phyloP scores from a whole-genome alignment of 2,113 vertebrate genomes.

The Catagonus wagneri region DNA sequence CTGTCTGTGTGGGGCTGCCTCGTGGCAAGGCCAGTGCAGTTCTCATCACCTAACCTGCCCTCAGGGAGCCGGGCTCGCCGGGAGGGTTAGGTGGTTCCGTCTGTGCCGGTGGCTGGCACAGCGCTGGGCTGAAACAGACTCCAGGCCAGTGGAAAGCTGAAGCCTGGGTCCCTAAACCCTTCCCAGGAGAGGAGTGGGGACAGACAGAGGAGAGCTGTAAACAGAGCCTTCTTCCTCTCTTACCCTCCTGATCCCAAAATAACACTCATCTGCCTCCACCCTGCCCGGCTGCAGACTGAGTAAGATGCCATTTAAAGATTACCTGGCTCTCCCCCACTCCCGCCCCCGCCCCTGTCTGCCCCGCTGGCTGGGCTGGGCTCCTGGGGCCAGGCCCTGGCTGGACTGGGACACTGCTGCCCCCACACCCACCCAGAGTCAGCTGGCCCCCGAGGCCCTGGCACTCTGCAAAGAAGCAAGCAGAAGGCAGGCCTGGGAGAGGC shows the following conservation, averaged over 20 bases:
- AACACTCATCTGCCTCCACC: slow-evolving; percentile 46
- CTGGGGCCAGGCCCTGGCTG: background rate
- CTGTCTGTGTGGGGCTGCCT: background rate
- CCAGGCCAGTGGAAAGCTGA: too few relatives aligned
- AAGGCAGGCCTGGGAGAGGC: background rate
- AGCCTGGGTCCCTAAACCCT: background rate
- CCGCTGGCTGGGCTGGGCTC: background rate
- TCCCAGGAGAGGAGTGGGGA: background rate
- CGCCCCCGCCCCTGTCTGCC: background rate
- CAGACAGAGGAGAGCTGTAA: slow-evolving; percentile 36
- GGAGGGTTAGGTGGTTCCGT: background rate
- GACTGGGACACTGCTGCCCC: background rate
- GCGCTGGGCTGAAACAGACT: background rate
- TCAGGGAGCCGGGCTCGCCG: background rate
- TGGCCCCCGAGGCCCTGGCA: background rate
- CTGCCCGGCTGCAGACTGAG: slow-evolving; percentile 67
- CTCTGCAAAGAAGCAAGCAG: background rate
- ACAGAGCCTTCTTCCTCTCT: slow-evolving; percentile 31
- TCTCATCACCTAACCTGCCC: background rate
- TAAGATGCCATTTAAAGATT: slow-evolving; percentile 73
- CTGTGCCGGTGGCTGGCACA: background rate
- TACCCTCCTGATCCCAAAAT: slow-evolving; percentile 65
- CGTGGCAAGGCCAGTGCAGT: background rate
- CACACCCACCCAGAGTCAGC: background rate
- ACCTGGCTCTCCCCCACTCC: background rate